Base-by-base conservation (phyloP, 1,140 invertebrate species). In the Ceratina australensis region DNA sequence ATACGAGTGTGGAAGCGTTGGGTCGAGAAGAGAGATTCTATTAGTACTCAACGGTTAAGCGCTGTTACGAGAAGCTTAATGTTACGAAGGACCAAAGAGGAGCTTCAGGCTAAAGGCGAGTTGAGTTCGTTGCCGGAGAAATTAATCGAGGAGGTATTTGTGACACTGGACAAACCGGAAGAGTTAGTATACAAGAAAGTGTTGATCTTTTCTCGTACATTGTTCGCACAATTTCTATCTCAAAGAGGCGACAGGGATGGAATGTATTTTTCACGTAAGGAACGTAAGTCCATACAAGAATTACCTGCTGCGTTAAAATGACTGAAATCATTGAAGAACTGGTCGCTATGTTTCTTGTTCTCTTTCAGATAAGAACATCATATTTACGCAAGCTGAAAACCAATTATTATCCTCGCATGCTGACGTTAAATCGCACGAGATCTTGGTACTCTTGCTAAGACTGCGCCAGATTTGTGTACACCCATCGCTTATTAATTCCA, bases 381-480 rank as follows among this genome's bases (percentile, higher is more conserved):
- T 90, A 3, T 92, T 92, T 42, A 91, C 90, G 7, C 89, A 90
- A 71, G 90, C 91, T 13, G 91, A 92, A 71, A 82, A 88, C 33
- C 80, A 82, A 57, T 77, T 93, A 47, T 68, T 93, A 16, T 73
- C 87, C 5, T 78, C 86, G 75, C 91, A 92, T 56, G 85, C 82
- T 0, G 93, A 94, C 65, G 93, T 97, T 0, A 95, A 95, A 85
- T 92, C 95, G 5, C 94, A 95, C 88, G 94, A 97, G 87, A 96
- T 98, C 87, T 92, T 98, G 72, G 95, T 97, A 0, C 91, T 98
- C 1, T 87, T 98, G 16, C 89, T 98, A n/a, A 93, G 98, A 22
- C 90, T 98, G 64, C 93, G 97, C 8, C 98, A 98, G 89, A 95
- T 97, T 66, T 98, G 97, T 90, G 96, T 96, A 87, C 97, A 98